phyloP scores from a whole-genome alignment of 2,797 vertebrate species.

The Loriculus beryllinus region DNA sequence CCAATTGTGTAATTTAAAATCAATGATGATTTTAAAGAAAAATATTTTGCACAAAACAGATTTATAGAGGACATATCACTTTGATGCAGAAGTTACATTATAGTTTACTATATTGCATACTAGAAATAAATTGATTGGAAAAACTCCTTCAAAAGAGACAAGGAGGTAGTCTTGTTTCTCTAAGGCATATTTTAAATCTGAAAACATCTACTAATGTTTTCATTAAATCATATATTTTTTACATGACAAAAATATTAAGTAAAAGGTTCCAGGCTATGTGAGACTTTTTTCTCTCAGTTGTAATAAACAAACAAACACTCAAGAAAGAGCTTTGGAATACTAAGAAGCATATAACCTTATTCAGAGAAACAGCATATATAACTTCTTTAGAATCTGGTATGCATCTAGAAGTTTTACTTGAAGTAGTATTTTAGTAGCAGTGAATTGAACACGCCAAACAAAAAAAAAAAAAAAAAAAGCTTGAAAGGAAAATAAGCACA shows the following conservation, averaged over 20 bases:
- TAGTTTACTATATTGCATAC: neutral
- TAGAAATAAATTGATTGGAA: neutral
- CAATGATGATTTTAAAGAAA: neutral
- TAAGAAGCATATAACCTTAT: neutral
- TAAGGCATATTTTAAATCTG: neutral
- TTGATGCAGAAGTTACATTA: neutral
- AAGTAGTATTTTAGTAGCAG: neutral
- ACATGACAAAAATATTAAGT: neutral
- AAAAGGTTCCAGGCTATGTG: neutral
- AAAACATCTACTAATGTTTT: neutral
- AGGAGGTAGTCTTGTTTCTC: neutral
- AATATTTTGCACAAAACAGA: neutral
- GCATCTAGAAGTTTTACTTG: neutral
- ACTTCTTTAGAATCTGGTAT: neutral
- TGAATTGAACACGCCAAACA: neutral
- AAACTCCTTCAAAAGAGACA: neutral
- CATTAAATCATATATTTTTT: neutral
- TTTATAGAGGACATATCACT: neutral
- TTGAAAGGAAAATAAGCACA: neutral
- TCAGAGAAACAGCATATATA: neutral
- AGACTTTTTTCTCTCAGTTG: neutral
- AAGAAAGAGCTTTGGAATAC: neutral
- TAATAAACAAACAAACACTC: no score
- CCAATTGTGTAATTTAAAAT: neutral
- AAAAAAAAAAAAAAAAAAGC: neutral